Evolutionary conservation across 2,888 invertebrate species (phyloP).

Genomic region (Muscina levida): DNA sequence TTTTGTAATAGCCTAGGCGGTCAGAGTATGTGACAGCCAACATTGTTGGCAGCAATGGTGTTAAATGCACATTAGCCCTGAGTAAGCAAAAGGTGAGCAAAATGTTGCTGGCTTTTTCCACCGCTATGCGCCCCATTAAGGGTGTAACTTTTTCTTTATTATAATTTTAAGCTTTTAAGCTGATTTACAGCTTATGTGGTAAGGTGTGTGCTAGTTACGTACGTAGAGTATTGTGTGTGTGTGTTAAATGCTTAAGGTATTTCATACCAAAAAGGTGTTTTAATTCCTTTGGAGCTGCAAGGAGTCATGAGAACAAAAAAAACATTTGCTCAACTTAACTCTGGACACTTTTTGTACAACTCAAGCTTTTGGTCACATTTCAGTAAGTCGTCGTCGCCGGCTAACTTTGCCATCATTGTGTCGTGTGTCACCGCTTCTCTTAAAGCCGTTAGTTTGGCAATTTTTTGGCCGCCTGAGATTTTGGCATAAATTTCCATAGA

Average conservation of each 20-base stretch:
- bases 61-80: conserved; percentile 68
- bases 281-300: conserved; percentile 1
- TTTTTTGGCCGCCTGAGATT: no score
- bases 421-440: neutral
- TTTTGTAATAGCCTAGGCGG: no score
- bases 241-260: neutral
- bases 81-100: conserved; percentile 48
- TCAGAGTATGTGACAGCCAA: conserved; percentile 11
- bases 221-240: neutral
- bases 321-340: conserved; percentile 30
- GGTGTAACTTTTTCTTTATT: conserved; percentile 61
- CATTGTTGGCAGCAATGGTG: conserved; percentile 56
- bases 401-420: no score
- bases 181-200: conserved; percentile 75
- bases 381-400: no score
- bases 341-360: conserved; percentile 42
- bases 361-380: no score
- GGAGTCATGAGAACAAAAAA: neutral
- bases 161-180: conserved; percentile 77
- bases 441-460: conserved; percentile 49
- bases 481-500: conserved; percentile 76
- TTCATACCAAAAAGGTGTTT: conserved; percentile 10
- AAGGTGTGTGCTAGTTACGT: conserved; percentile 41
- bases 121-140: conserved; percentile 9
- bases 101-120: conserved; percentile 8